Conservation (phyloP, 2,113 vertebrate genomes). For the Columba livia region DNA sequence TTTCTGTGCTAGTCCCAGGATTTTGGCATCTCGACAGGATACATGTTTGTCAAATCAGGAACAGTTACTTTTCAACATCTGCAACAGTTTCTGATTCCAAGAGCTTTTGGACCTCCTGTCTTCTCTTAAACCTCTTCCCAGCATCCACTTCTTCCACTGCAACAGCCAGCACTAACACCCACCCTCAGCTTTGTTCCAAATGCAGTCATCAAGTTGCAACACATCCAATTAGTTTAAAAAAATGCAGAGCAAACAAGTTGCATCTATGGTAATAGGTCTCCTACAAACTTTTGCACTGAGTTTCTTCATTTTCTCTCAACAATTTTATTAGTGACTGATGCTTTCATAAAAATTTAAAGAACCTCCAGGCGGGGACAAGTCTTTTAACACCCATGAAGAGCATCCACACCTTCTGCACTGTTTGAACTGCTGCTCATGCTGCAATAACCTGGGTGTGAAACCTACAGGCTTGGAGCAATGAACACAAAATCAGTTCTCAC, state of each 20-base stretch:
- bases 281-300: neutral
- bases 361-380: neutral
- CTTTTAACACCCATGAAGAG: neutral
- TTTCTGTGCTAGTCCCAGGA: neutral
- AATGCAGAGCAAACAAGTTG: neutral
- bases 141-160: neutral
- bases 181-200: conserved; percentile 14
- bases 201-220: neutral
- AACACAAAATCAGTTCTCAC: neutral
- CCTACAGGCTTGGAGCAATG: neutral
- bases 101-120: neutral
- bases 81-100: conserved; percentile 36
- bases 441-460: neutral
- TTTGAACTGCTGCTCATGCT: neutral
- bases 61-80: conserved; percentile 43
- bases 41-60: conserved; percentile 2
- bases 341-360: neutral
- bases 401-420: neutral
- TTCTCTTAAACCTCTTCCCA: neutral
- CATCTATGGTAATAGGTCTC: neutral
- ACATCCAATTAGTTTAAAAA: neutral
- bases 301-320: neutral
- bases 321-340: neutral
- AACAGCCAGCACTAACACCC: neutral
- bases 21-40: neutral